phyloP scores from a whole-genome alignment of 2,797 vertebrate genomes.

The Mastacembelus armatus region DNA sequence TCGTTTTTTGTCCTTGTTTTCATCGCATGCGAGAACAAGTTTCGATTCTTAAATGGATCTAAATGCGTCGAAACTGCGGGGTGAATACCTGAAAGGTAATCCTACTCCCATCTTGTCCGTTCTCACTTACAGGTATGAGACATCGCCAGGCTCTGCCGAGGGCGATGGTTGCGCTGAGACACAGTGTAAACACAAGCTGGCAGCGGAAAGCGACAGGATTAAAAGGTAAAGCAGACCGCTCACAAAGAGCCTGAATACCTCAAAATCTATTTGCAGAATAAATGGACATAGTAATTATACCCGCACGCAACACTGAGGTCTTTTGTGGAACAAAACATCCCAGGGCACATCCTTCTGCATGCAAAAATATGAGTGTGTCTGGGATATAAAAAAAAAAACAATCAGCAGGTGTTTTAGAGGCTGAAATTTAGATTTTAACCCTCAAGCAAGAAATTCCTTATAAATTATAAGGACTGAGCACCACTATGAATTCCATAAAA shows the following conservation, averaged over 20 bases:
- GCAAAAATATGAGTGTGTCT: not conserved
- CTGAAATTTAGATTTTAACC: slow-evolving; percentile 16
- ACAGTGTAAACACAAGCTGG: slow-evolving; percentile 76
- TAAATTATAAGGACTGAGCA: slow-evolving; percentile 14
- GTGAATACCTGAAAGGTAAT: slow-evolving; percentile 26
- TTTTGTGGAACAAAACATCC: slow-evolving; percentile 20
- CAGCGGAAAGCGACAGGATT: slow-evolving; percentile 74
- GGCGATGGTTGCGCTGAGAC: slow-evolving; percentile 62
- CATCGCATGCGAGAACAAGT: slow-evolving; percentile 60
- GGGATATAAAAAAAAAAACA: slow-evolving; percentile 3
- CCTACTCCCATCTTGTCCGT: slow-evolving; percentile 23
- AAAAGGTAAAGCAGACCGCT: slow-evolving; percentile 82
- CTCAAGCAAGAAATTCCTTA: slow-evolving; percentile 28
- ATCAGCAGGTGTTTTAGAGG: not conserved
- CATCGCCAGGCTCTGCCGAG: slow-evolving; percentile 47
- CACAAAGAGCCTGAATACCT: slow-evolving; percentile 22
- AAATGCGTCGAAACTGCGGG: slow-evolving; percentile 22
- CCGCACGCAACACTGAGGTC: slow-evolving; percentile 15
- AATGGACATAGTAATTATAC: slow-evolving; percentile 53
- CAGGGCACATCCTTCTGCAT: not conserved
- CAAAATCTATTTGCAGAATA: slow-evolving; percentile 47
- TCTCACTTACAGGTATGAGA: slow-evolving; percentile 57
- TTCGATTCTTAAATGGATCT: slow-evolving; percentile 8
- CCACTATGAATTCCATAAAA: slow-evolving; percentile 8
- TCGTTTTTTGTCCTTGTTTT: slow-evolving; percentile 13